Percentiles rank a stretch among this genome's conserved stretches.
Evolutionary conservation across 2,888 invertebrate genomes (phyloP).

Genomic region (Gortyna flavago): DNA sequence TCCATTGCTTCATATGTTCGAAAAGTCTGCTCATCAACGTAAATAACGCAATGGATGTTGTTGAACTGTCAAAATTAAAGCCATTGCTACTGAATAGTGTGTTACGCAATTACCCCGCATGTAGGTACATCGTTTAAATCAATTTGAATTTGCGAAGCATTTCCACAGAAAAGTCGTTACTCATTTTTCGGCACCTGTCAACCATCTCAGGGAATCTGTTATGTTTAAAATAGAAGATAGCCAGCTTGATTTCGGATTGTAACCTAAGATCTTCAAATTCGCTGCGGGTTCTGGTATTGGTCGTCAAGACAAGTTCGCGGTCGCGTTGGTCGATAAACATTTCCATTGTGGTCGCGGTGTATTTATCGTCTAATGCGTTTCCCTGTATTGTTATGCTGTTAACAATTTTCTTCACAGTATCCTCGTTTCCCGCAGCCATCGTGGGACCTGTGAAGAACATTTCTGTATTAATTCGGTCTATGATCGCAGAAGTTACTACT

Average conservation of each 20-base stretch:
- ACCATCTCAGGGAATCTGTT: constrained; percentile 6
- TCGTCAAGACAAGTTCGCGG: neutral
- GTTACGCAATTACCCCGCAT: neutral
- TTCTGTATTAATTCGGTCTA: too few species aligned
- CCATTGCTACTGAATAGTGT: neutral
- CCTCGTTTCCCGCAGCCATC: neutral
- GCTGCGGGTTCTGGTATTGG: neutral
- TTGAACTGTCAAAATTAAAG: neutral
- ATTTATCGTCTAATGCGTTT: neutral
- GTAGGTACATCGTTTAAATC: neutral
- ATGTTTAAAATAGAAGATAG: constrained; percentile 21
- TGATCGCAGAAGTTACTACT: too few species aligned
- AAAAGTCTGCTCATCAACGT: neutral
- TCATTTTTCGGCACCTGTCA: neutral
- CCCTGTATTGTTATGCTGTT: constrained; percentile 16
- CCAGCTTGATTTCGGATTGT: constrained; percentile 5
- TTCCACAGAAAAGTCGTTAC: neutral
- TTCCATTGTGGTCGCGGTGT: neutral
- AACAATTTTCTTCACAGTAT: constrained; percentile 17
- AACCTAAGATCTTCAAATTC: constrained; percentile 1
- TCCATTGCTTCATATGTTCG: neutral
- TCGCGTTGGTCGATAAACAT: constrained; percentile 8
- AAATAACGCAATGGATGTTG: neutral
- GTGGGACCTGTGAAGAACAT: neutral
- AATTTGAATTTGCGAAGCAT: constrained; percentile 11